Evolutionary conservation across 2,797 vertebrate species (phyloP).

Genomic region (Arnoldichthys spilopterus): DNA sequence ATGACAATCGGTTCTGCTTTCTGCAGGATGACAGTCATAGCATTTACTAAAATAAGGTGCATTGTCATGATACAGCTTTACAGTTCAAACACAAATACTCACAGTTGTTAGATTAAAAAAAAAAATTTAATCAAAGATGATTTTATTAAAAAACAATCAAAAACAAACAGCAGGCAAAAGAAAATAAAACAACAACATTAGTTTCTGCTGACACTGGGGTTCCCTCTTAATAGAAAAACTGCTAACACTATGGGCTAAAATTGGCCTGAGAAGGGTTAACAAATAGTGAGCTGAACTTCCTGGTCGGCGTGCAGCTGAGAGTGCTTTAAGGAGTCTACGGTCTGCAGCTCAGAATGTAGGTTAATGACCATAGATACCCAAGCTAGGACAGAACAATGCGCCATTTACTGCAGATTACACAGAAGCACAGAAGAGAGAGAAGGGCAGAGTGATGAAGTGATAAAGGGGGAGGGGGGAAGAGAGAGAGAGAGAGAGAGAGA

Average conservation of each 20-base stretch:
- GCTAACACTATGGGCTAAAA: not conserved
- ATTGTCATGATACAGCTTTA: no score
- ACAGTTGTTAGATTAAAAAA: no score
- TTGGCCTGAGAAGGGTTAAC: conserved; percentile 28
- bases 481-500: not conserved
- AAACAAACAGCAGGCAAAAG: not conserved
- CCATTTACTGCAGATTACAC: conserved; percentile 73
- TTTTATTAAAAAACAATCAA: not conserved
- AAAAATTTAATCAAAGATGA: not conserved
- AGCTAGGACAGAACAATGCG: conserved; percentile 74
- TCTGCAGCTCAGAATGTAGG: conserved; percentile 73
- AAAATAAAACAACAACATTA: not conserved
- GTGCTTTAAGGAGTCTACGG: conserved; percentile 67
- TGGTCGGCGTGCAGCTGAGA: conserved; percentile 40
- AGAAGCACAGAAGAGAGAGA: not conserved
- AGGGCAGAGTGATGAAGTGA: conserved; percentile 10
- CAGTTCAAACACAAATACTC: no score
- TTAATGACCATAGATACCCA: conserved; percentile 76
- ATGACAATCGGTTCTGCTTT: not conserved
- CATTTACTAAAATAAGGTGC: not conserved
- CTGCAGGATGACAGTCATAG: not conserved
- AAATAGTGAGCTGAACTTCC: conserved; percentile 17
- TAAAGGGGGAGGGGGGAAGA: not conserved
- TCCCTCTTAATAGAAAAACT: not conserved
- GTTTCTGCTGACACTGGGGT: not conserved